A percentile compares a stretch with the other conserved stretches of the same genome.
Conservation (phyloP, 2,888 invertebrate species). For the Nebria brevicollis region DNA sequence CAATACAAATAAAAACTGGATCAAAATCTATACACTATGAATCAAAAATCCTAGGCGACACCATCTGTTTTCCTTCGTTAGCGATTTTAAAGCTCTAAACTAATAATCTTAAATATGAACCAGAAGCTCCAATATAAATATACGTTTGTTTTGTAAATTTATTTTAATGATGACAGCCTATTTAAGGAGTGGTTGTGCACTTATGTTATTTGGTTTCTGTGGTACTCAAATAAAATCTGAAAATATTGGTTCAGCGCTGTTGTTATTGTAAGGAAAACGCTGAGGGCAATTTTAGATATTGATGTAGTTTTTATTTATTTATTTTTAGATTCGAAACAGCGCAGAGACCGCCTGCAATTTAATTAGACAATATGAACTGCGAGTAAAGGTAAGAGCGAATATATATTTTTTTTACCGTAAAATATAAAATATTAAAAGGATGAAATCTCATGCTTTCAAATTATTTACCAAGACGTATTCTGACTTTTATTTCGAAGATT, state of each 20-base stretch:
- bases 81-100: too few species aligned
- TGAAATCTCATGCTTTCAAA: not conserved
- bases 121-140: too few species aligned
- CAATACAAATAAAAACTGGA: too few species aligned
- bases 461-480: not conserved
- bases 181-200: not conserved
- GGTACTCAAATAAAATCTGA: not conserved
- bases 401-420: not conserved
- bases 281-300: not conserved
- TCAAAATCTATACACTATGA: too few species aligned
- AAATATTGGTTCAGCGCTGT: not conserved
- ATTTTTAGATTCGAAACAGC: not conserved
- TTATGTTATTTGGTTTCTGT: not conserved
- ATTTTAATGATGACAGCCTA: not conserved
- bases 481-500: too few species aligned
- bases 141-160: not conserved
- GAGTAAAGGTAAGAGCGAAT: not conserved
- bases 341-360: not conserved
- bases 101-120: too few species aligned
- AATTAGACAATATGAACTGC: not conserved
- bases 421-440: not conserved
- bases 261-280: not conserved
- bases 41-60: too few species aligned
- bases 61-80: too few species aligned
- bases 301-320: not conserved